phyloP scores from a whole-genome alignment of 2,888 invertebrate species.

The Ormia ochracea region DNA sequence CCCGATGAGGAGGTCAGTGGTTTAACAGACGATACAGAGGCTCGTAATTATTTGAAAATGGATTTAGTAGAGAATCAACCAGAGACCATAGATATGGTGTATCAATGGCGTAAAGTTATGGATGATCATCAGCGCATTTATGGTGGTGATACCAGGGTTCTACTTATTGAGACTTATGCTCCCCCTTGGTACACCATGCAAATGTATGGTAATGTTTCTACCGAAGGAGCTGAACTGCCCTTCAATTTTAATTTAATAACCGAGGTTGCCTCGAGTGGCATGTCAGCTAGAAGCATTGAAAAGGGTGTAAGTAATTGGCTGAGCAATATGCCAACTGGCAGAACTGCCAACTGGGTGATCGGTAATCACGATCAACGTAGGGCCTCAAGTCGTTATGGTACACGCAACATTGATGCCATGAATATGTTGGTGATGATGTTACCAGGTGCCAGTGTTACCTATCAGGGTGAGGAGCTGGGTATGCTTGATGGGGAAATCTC shows the following conservation, averaged over 20 bases:
- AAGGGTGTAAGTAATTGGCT: slow-evolving; percentile 78
- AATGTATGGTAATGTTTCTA: slow-evolving; percentile 79
- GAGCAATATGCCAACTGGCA: slow-evolving; percentile 78
- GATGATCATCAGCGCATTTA: slow-evolving; percentile 80
- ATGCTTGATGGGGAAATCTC: slow-evolving; percentile 77
- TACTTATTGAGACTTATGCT: slow-evolving; percentile 81
- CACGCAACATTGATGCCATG: slow-evolving; percentile 84
- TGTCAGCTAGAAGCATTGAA: slow-evolving; percentile 78
- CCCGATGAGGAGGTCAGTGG: slow-evolving; percentile 79
- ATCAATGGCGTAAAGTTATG: slow-evolving; percentile 76
- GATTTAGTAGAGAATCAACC: slow-evolving; percentile 79
- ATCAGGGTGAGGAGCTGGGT: slow-evolving; percentile 76
- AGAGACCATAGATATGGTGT: slow-evolving; percentile 78
- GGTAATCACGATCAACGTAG: slow-evolving; percentile 83
- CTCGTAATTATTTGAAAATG: slow-evolving; percentile 78
- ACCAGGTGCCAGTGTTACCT: slow-evolving; percentile 81
- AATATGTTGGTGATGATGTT: slow-evolving; percentile 83
- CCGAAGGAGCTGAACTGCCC: slow-evolving; percentile 79
- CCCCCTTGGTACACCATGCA: slow-evolving; percentile 76
- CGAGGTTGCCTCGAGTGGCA: slow-evolving; percentile 76
- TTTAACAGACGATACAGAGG: slow-evolving; percentile 74
- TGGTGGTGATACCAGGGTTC: slow-evolving; percentile 76
- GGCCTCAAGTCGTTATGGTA: slow-evolving; percentile 80
- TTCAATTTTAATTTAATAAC: slow-evolving; percentile 81
- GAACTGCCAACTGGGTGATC: slow-evolving; percentile 81